A percentile compares a stretch with the other conserved stretches of the same genome.
Evolutionary conservation across 2,888 invertebrate species (phyloP).

Genomic region (Leptothorax acervorum): DNA sequence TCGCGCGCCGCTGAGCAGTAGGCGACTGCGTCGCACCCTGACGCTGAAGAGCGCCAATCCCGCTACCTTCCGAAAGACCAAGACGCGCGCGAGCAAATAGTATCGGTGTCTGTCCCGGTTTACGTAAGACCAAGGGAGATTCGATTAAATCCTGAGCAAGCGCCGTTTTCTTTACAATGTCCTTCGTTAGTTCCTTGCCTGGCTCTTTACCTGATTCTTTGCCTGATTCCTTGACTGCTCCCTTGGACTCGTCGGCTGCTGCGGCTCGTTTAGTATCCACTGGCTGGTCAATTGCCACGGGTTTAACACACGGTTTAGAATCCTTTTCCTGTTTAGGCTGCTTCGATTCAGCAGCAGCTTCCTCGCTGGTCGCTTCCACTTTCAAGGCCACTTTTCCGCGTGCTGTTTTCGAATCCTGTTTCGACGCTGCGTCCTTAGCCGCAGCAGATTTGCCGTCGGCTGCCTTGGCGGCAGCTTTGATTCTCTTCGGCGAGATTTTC

Average conservation of each 20-base stretch:
- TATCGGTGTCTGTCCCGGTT: slow-evolving; percentile 92
- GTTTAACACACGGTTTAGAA: slow-evolving; percentile 14
- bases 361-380: neutral
- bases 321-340: slow-evolving; percentile 28
- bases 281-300: slow-evolving; percentile 6
- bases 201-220: slow-evolving; percentile 46
- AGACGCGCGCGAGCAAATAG: slow-evolving; percentile 93
- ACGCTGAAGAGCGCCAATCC: slow-evolving; percentile 90
- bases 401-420: slow-evolving; percentile 45
- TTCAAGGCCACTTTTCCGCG: slow-evolving; percentile 37
- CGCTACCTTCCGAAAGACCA: slow-evolving; percentile 94
- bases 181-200: slow-evolving; percentile 74
- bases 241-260: slow-evolving; percentile 39
- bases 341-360: slow-evolving; percentile 20
- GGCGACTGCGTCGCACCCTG: slow-evolving; percentile 93
- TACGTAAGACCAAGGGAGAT: slow-evolving; percentile 89
- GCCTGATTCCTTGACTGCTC: slow-evolving; percentile 71
- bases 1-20: slow-evolving; percentile 91
- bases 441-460: slow-evolving; percentile 4
- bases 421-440: slow-evolving; percentile 45
- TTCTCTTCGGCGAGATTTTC: slow-evolving; percentile 82
- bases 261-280: slow-evolving; percentile 69
- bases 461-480: slow-evolving; percentile 63
- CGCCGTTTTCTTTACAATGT: slow-evolving; percentile 66
- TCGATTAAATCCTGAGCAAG: slow-evolving; percentile 88